Conservation (phyloP, 2,113 vertebrate genomes). For the Cathartes aura region DNA sequence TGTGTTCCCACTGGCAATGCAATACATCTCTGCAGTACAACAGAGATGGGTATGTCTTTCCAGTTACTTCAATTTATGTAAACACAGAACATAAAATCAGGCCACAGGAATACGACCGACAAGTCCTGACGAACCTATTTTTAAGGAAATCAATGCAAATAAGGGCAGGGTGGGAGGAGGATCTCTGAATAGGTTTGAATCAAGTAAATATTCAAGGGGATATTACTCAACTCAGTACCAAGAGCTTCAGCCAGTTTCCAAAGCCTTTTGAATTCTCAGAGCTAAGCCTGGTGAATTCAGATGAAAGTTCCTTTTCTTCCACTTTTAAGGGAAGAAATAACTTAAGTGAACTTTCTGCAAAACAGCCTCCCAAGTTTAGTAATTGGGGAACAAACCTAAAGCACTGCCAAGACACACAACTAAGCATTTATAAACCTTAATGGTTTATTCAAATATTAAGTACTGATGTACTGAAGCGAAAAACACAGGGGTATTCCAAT, state of each 20-base stretch:
- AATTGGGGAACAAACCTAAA: constrained; percentile 38
- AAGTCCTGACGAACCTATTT: background rate
- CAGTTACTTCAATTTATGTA: background rate
- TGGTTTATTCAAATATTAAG: constrained; percentile 57
- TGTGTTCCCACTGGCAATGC: background rate
- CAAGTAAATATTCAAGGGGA: constrained; percentile 30
- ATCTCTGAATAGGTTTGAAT: background rate
- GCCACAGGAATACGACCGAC: background rate
- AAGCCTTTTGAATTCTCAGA: constrained; percentile 47
- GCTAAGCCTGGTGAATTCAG: constrained; percentile 38
- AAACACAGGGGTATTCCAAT: constrained; percentile 45
- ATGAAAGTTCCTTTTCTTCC: constrained; percentile 62
- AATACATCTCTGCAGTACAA: background rate
- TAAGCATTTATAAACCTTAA: constrained; percentile 13
- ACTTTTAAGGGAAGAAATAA: constrained; percentile 45
- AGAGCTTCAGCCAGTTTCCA: constrained; percentile 6
- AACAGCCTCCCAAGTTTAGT: constrained; percentile 33
- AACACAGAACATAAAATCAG: background rate
- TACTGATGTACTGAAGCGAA: constrained; percentile 35
- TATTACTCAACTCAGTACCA: constrained; percentile 25
- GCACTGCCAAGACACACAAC: constrained; percentile 18
- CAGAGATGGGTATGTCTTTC: background rate
- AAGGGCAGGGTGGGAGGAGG: background rate
- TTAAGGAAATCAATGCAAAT: background rate
- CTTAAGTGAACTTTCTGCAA: constrained; percentile 30